Base-by-base conservation (phyloP, 1,140 invertebrate species). In the Parasteatoda tepidariorum region DNA sequence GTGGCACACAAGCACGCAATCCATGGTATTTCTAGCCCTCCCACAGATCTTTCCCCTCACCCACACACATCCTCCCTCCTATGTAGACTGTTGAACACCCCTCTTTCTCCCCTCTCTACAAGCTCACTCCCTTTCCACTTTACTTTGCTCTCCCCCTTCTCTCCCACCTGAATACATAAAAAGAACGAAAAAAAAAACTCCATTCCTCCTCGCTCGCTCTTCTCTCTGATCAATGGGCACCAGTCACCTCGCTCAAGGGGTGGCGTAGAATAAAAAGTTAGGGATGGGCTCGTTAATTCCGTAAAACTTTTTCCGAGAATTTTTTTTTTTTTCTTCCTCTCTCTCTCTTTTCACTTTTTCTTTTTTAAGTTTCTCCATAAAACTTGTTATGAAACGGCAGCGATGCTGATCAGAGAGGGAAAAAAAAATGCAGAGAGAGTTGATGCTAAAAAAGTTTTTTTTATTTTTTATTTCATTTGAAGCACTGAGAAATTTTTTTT, bases 281-380 rank as follows among this genome's bases (percentile, higher is more conserved):
- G 74, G 62, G 74, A 78, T 78, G 62, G 74, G 62, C 74, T 78
- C 74, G 74, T 78, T 78, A 78, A 78, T 66, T 64, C 74, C 41
- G 15, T n/a, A 24, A 15, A 61, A 34, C 55, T 75, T 75, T 75
- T 75, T 62, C 34, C 74, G 54, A 31, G 38, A 48, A 18, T 38
- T 68, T 68, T 68, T 68, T 68, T 41, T 28, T 4, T 33, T 30
- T 48, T 41, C 15, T 68, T 41, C 31, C 15, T 6, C 54, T 31
- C 26, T 11, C 31, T 62, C 55, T 22, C 18, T 55, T 34, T 71
- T 28, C 24, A 3, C 11, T 71, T 54, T 54, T 33, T 15, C 18
- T 55, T 68, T 26, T 68, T 28, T 68, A 33, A 24, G 4, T 64
- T 64, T 31, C 33, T 66, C 31, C 31, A 38, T 33, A 38, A 68